Evolutionary conservation across 92 coral and sea anemone genomes (phyloP).

Genomic region (Phenganax subtilis): DNA sequence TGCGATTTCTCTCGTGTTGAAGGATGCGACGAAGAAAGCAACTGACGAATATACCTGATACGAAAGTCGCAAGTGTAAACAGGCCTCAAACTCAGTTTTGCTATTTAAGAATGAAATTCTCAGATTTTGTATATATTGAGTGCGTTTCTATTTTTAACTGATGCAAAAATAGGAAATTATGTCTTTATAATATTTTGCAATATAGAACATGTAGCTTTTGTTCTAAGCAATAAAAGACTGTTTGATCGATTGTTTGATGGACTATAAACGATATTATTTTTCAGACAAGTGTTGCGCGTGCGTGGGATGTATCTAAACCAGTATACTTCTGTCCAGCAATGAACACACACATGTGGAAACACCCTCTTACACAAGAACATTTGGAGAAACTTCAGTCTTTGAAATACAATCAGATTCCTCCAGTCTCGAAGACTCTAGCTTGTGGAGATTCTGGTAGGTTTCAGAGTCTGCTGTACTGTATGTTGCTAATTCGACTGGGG

Average conservation of each 20-base stretch:
- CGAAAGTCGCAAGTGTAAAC: no score
- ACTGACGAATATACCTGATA: no score
- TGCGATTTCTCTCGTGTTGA: no score
- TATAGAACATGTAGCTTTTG: not conserved
- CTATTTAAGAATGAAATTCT: not conserved
- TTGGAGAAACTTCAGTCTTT: constrained; percentile 56
- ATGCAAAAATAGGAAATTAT: not conserved
- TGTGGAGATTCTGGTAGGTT: constrained; percentile 83
- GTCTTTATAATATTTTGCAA: not conserved
- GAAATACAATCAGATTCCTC: constrained; percentile 65
- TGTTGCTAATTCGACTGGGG: no score
- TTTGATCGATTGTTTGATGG: not conserved
- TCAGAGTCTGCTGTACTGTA: no score
- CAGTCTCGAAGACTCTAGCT: constrained; percentile 71
- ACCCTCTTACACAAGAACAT: constrained; percentile 74
- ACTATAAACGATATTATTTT: not conserved
- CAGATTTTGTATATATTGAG: no score
- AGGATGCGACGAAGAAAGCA: no score
- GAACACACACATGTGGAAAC: constrained; percentile 96
- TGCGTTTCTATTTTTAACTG: not conserved
- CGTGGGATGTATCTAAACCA: constrained; percentile 79
- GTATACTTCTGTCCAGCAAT: constrained; percentile 87
- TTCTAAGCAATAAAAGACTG: not conserved
- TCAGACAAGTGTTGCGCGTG: constrained; percentile 83
- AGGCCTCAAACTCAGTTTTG: no score